Evolutionary conservation across 2,888 invertebrate genomes (phyloP).

Genomic region (Pandemis corylana): DNA sequence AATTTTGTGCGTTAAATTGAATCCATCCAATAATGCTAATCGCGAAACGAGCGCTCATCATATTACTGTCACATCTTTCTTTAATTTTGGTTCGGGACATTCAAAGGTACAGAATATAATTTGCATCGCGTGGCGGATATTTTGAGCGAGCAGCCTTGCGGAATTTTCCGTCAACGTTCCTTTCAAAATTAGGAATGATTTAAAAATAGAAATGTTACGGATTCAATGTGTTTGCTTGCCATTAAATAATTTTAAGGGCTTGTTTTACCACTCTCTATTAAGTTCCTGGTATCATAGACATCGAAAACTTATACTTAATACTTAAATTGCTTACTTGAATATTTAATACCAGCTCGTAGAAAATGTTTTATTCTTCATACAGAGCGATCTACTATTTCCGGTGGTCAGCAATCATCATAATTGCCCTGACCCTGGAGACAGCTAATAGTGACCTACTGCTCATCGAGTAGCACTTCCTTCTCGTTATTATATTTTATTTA

Average conservation of each 20-base stretch:
- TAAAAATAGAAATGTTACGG: not conserved
- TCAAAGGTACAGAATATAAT: slow-evolving; percentile 5
- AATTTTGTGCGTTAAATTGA: not conserved
- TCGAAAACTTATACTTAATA: too few relatives aligned
- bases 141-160: not conserved
- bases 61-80: slow-evolving; percentile 11
- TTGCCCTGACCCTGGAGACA: too few relatives aligned
- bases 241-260: not conserved
- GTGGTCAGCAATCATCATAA: too few relatives aligned
- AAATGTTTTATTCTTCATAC: too few relatives aligned
- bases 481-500: too few relatives aligned
- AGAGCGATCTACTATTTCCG: too few relatives aligned
- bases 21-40: not conserved
- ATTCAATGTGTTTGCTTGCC: not conserved
- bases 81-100: slow-evolving; percentile 3
- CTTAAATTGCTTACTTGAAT: too few relatives aligned
- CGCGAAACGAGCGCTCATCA: not conserved
- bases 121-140: slow-evolving; percentile 5
- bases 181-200: not conserved
- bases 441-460: too few relatives aligned
- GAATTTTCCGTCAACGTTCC: slow-evolving; percentile 2
- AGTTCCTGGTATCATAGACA: too few relatives aligned
- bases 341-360: too few relatives aligned
- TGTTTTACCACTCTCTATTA: too few relatives aligned
- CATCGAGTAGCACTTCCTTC: too few relatives aligned